Evolutionary conservation across 2,113 vertebrate species (phyloP).

Genomic region (Bubo bubo): DNA sequence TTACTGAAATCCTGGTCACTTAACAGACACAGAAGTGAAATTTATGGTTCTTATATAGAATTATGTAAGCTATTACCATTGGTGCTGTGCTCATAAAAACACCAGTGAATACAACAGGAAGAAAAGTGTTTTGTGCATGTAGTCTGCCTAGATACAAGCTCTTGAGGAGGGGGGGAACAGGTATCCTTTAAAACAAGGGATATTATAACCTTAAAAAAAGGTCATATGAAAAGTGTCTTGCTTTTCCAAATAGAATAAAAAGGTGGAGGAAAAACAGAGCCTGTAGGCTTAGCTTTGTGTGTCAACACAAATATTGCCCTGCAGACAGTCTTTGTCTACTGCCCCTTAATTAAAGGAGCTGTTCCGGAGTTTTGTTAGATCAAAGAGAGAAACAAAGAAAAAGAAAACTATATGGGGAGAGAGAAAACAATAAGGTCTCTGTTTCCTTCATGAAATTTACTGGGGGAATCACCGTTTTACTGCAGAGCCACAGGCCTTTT

Average conservation of each 20-base stretch:
- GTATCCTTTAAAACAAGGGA: background rate
- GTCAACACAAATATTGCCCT: background rate
- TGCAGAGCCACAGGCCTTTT: background rate
- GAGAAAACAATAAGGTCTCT: constrained; percentile 8
- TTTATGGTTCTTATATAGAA: background rate
- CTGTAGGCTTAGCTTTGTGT: background rate
- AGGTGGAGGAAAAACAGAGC: background rate
- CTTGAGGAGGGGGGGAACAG: background rate
- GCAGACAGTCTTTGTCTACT: background rate
- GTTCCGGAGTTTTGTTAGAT: background rate
- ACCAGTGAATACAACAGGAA: background rate
- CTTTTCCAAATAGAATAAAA: background rate
- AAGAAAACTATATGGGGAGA: background rate
- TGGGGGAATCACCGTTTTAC: background rate
- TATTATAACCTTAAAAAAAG: background rate
- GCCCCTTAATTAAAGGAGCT: background rate
- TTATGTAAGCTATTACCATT: background rate
- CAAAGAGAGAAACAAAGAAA: constrained; percentile 15
- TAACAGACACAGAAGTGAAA: background rate
- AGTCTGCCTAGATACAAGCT: background rate
- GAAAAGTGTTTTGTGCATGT: background rate
- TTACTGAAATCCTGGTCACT: background rate
- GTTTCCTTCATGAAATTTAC: constrained; percentile 13
- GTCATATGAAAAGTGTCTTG: background rate
- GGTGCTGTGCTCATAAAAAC: background rate